phyloP scores from a whole-genome alignment of 2,888 invertebrate genomes.

The Rhagonycha fulva region DNA sequence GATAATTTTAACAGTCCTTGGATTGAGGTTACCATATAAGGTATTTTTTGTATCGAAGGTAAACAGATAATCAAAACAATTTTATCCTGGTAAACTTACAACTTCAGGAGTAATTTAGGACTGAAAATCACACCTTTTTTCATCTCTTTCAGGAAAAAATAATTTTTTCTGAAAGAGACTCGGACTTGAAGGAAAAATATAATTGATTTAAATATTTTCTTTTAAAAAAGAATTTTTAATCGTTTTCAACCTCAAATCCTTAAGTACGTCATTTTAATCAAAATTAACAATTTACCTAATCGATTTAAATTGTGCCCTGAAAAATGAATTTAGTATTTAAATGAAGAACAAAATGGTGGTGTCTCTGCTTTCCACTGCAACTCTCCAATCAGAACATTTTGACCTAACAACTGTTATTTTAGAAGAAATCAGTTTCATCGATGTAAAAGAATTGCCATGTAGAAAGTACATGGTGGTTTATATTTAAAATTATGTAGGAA shows the following conservation, averaged over 20 bases:
- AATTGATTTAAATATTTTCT: neutral
- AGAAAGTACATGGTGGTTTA: neutral
- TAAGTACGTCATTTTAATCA: neutral
- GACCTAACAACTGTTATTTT: neutral
- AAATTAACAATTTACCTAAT: neutral
- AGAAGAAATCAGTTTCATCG: neutral
- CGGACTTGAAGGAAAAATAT: neutral
- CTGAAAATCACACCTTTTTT: neutral
- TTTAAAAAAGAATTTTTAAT: too few relatives aligned
- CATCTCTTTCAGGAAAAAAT: neutral
- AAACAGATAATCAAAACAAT: neutral
- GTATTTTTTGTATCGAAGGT: neutral
- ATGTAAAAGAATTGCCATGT: neutral
- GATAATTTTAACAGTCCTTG: neutral
- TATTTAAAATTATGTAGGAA: neutral
- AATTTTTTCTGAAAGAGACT: neutral
- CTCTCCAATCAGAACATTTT: neutral
- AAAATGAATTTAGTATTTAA: neutral
- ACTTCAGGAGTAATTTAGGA: neutral
- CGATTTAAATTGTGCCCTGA: neutral
- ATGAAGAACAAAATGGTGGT: neutral
- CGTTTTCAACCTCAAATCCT: neutral
- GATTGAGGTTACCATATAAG: neutral
- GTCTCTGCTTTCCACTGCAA: neutral
- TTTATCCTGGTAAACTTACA: neutral